These are phyloP conservation scores for Zaprionus davidi DNA, from an alignment of 1,140 invertebrate genomes.

Conservation along the genomic window DNA sequence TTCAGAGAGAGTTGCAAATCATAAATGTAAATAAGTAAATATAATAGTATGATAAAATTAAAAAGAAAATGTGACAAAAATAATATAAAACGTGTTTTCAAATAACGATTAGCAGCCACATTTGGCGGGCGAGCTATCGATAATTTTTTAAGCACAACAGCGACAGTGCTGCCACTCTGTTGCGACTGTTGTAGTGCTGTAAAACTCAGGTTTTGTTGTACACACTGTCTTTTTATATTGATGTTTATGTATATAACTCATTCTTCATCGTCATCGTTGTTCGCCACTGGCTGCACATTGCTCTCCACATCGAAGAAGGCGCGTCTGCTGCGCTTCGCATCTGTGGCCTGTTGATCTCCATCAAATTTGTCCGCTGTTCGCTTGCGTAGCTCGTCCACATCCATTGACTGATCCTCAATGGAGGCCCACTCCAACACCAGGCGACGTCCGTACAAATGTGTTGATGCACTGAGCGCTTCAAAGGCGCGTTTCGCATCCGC, in stretches of 20 bases:
- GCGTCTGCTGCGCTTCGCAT: conserved; percentile 61
- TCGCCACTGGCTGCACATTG: conserved; percentile 26
- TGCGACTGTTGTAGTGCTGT: background rate
- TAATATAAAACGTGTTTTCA: conserved; percentile 20
- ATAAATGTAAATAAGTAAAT: conserved; percentile 56
- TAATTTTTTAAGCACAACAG: too few relatives aligned
- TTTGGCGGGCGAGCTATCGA: background rate
- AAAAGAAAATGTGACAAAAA: conserved; percentile 40
- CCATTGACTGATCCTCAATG: conserved; percentile 89
- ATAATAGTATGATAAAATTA: conserved; percentile 43
- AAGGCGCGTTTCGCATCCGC: conserved; percentile 98
- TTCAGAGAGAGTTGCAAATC: conserved; percentile 43
- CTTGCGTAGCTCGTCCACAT: conserved; percentile 92
- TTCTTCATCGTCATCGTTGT: conserved; percentile 50
- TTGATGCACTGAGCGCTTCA: conserved; percentile 96
- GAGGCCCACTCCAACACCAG: conserved; percentile 98
- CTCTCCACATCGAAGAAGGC: conserved; percentile 69
- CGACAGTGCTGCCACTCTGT: background rate
- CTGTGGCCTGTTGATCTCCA: conserved; percentile 24
- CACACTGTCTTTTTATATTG: background rate
- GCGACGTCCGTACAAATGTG: conserved; percentile 98
- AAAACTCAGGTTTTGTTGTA: background rate
- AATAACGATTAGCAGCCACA: background rate
- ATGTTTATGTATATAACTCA: conserved; percentile 3
- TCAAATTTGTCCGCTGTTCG: conserved; percentile 88